Base-by-base conservation (phyloP, 2,113 vertebrate species). In the Sciurus niger region DNA sequence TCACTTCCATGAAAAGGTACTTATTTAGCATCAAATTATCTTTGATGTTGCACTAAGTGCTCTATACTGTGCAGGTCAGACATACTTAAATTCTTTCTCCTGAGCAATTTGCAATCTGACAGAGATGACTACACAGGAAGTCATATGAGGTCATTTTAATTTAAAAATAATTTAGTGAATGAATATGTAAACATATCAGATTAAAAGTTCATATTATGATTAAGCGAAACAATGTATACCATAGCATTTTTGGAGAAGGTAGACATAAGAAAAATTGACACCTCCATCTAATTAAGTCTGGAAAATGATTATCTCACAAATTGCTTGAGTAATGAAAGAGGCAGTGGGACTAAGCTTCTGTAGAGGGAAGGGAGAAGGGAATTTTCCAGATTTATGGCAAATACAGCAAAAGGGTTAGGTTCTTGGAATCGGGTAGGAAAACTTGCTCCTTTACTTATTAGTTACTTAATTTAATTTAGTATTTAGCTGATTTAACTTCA, bases 91-190 rank as follows among this genome's bases (percentile, higher is more conserved):
- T 79, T 84, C 43, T 63, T 90, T 46, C 80, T 86, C 74, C 28
- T 25, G 12, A 73, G 91, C 55, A 79, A 89, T 90, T 65, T 79
- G 60, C 43, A 68, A 16, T 60, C 18, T 58, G 60, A 77, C 48
- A 68, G 76, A 48, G 70, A 58, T 83, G 68, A 95, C 68, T 77
- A 60, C 17, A 95, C 58, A 93, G 90, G 77, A 76, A 95, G 73
- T 89, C 84, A 89, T 63, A 46, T 89, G 90, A 89, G 32, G 85
- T 90, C 80, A 96, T 89, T 84, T 79, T 93, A 89, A 78, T 89
- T 79, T 32, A 55, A 88, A 95, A 95, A 32, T 40, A 74, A 88
- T 89, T 72, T 40, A 83, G 17, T 68, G 65, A 34, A 70, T 58
- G 51, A 83, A 55, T 58, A 84, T 70, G 63, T 46, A 84, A 89